Conservation (phyloP, 2,113 vertebrate species). For the Centropus bengalensis region DNA sequence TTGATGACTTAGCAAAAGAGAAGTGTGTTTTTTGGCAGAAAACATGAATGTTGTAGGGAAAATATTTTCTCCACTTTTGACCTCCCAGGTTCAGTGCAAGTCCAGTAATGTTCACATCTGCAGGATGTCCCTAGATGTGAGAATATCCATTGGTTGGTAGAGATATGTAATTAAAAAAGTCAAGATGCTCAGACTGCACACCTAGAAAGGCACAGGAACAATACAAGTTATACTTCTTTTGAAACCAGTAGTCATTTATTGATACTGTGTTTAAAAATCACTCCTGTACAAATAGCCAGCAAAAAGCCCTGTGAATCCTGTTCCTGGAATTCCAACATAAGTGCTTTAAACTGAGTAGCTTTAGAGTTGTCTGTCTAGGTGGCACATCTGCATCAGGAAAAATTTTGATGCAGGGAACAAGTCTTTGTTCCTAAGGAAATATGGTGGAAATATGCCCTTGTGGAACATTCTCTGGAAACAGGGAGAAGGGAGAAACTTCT, state of each 20-base stretch:
- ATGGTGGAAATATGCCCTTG: neutral
- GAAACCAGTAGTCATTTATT: slow-evolving; percentile 33
- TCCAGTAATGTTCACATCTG: neutral
- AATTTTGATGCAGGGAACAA: neutral
- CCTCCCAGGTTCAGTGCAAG: neutral
- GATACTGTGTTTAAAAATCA: neutral
- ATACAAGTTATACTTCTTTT: slow-evolving; percentile 24
- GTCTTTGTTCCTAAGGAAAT: neutral
- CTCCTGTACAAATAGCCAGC: neutral
- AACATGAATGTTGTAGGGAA: neutral
- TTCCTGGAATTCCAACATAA: neutral
- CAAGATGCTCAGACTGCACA: neutral
- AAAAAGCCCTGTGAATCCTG: neutral
- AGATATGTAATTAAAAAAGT: neutral
- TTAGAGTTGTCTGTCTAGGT: neutral
- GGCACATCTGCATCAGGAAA: neutral
- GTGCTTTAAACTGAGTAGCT: neutral
- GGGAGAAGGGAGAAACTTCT: neutral
- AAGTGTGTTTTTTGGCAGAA: neutral
- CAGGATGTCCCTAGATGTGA: neutral
- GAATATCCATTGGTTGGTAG: neutral
- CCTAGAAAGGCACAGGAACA: slow-evolving; percentile 14
- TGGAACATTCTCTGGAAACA: neutral
- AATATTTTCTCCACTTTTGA: neutral
- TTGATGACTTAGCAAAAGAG: neutral